A percentile compares a stretch with the other conserved stretches of the same genome.
phyloP scores from a whole-genome alignment of 2,888 invertebrate genomes.

The Clanis bilineata region DNA sequence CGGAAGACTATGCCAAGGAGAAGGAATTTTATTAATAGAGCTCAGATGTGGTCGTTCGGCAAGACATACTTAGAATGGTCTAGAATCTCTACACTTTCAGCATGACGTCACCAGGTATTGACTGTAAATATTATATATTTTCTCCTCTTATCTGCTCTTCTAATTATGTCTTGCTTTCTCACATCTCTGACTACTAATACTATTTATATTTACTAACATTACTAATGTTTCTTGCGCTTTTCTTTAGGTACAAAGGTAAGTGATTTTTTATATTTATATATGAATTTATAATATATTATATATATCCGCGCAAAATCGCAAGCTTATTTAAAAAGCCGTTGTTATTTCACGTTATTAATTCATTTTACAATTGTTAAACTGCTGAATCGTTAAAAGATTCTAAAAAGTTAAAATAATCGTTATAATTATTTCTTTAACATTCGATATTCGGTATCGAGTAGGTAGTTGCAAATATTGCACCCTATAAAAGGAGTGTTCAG shows the following conservation, averaged over 20 bases:
- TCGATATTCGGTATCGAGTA: too few species aligned
- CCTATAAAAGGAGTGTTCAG: too few species aligned
- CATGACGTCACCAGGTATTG: conserved; percentile 62
- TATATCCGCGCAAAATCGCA: too few species aligned
- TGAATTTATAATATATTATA: neutral
- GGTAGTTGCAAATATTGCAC: too few species aligned
- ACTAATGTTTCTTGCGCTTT: conserved; percentile 8
- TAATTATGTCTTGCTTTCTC: conserved; percentile 82
- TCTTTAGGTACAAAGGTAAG: conserved; percentile 34
- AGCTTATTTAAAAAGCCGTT: too few species aligned
- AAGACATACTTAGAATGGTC: conserved; percentile 72
- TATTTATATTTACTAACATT: conserved; percentile 18
- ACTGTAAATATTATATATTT: conserved; percentile 45
- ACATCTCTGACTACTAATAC: conserved; percentile 46
- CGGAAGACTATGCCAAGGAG: conserved; percentile 37
- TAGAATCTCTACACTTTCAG: conserved; percentile 38
- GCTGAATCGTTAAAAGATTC: too few species aligned
- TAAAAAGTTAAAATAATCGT: too few species aligned
- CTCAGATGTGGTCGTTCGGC: conserved; percentile 78
- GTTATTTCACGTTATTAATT: too few species aligned
- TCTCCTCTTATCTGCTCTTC: conserved; percentile 57
- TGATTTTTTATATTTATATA: conserved; percentile 20
- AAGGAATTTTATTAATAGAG: conserved; percentile 63
- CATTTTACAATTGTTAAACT: too few species aligned
- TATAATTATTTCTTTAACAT: too few species aligned